A percentile compares a stretch with the other conserved stretches of the same genome.
These are phyloP conservation scores for Cariama cristata DNA, from an alignment of 2,113 vertebrate species.

Conservation along the genomic window DNA sequence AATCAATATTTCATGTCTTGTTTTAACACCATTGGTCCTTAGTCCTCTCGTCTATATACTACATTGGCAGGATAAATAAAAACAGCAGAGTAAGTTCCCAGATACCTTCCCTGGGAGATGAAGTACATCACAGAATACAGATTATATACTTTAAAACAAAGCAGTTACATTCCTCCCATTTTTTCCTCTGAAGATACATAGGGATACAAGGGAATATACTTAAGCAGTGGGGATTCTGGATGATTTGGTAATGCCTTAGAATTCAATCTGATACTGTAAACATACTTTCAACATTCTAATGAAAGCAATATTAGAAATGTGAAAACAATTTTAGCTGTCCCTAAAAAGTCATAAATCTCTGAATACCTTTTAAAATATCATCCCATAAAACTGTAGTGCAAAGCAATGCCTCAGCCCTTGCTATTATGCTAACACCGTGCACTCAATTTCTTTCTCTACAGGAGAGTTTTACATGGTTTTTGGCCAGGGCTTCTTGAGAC, in stretches of 20 bases:
- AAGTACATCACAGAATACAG: constrained; percentile 72
- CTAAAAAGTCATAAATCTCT: constrained; percentile 38
- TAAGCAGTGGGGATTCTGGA: constrained; percentile 49
- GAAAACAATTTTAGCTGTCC: constrained; percentile 68
- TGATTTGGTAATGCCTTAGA: constrained; percentile 56
- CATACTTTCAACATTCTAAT: constrained; percentile 53
- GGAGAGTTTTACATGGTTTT: not conserved
- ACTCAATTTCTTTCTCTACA: constrained; percentile 44
- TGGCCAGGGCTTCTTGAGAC: not conserved
- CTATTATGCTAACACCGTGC: constrained; percentile 34
- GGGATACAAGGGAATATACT: constrained; percentile 51
- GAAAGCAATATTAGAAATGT: constrained; percentile 51
- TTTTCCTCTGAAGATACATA: constrained; percentile 18
- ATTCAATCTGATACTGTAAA: constrained; percentile 53
- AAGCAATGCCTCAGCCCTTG: constrained; percentile 36
- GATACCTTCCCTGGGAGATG: constrained; percentile 66
- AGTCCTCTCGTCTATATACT: constrained; percentile 72
- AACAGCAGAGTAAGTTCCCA: constrained; percentile 68
- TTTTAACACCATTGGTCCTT: constrained; percentile 74
- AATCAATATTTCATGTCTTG: constrained; percentile 76
- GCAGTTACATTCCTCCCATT: not conserved
- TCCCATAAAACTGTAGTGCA: constrained; percentile 37
- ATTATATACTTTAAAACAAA: constrained; percentile 72
- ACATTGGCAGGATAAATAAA: constrained; percentile 75
- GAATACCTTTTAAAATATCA: constrained; percentile 48